phyloP scores from a whole-genome alignment of 2,888 invertebrate genomes.

The Phaonia tiefii region DNA sequence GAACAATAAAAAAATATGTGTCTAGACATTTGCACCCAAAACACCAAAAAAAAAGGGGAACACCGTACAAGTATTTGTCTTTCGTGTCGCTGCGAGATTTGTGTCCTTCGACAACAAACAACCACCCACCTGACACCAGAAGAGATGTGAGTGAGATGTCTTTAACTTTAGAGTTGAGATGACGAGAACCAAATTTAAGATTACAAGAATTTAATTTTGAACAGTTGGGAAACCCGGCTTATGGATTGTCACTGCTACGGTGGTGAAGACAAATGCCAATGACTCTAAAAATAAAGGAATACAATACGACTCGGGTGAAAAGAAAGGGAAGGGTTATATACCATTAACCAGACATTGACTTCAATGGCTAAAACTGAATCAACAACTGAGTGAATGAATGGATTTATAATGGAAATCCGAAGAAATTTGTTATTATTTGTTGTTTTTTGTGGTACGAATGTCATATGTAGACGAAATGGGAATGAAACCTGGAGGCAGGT shows the following conservation, averaged over 20 bases:
- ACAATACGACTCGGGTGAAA: not conserved
- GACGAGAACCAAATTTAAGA: no score
- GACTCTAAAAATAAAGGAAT: not conserved
- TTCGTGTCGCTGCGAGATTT: constrained; percentile 8
- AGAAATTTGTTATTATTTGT: no score
- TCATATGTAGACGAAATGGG: no score
- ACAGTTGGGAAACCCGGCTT: no score
- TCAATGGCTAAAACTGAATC: not conserved
- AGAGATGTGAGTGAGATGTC: no score
- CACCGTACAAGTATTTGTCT: not conserved
- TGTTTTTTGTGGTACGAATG: no score
- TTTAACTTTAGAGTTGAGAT: no score
- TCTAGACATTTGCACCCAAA: constrained; percentile 8
- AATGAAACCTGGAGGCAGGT: no score
- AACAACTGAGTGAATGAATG: not conserved
- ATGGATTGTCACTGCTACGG: not conserved
- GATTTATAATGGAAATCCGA: not conserved
- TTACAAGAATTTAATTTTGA: no score
- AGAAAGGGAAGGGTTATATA: not conserved
- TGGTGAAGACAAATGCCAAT: not conserved
- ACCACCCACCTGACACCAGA: not conserved
- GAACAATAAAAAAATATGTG: constrained; percentile 10
- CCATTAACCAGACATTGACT: constrained; percentile 4
- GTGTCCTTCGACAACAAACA: not conserved
- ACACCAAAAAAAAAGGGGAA: not conserved